Base-by-base conservation (phyloP, 2,888 invertebrate genomes). In the Trissoscelio sp. region DNA sequence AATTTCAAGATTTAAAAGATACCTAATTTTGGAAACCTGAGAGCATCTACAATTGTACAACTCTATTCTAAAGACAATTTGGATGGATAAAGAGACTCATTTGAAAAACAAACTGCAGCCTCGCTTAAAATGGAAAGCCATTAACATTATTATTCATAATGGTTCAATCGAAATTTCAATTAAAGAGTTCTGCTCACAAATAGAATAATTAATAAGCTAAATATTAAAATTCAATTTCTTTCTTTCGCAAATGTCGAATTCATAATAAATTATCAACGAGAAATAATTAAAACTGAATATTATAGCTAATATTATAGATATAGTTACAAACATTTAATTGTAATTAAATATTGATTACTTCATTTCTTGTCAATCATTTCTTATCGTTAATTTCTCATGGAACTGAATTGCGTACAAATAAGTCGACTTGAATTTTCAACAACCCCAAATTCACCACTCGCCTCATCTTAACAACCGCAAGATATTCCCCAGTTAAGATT, bases 401-500 rank as follows among this genome's bases (percentile, higher is more conserved):
- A 44, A 60, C 16, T 28, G 6, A 24, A 24, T 44, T 28, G 44
- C 24, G 24, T 11, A 44, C 18, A 22, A 66, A 39, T 12, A 66
- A 66, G 34, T 37, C 24, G 24, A 14, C 51, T 5, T 9, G 14
- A 24, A 51, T 37, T 48, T 48, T 4, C 14, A 66, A 34, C 20
- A 14, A 14, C 0, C 1, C 22, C 42, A 0, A 42, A 58, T 34
- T 14, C 28, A 24, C 20, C 16, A 16, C 11, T 18, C 20, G 58
- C 62, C 18, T 53, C 51, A 6, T 67, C 24, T 53, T 53, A 24
- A 39, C 53, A 42, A 62, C 42, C 31, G 39, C 51, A 51, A 60
- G 73, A 34, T 73, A 42, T 62, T 34, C 24, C 31, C 11, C 16
- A 44, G 20, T 42, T 62, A 37, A 39, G 62, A 73, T 42, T 55